Conservation (phyloP, 2,797 vertebrate genomes). For the Cryptoprocta ferox region DNA sequence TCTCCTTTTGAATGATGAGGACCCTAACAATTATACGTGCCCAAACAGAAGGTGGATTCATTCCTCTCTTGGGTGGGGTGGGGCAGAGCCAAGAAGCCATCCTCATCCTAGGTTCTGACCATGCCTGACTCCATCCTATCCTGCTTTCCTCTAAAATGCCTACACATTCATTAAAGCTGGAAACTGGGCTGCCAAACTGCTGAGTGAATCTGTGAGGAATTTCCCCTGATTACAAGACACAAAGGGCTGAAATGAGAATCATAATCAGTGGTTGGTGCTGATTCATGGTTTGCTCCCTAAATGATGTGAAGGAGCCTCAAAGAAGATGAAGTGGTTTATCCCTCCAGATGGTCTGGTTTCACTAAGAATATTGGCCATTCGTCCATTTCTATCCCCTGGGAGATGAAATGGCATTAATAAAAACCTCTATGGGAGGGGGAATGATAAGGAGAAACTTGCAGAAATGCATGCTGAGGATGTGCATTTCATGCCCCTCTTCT, state of each 20-base stretch:
- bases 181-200: background rate
- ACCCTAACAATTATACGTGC: background rate
- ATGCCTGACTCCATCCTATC: background rate
- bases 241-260: background rate
- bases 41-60: background rate
- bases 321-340: background rate
- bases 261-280: background rate
- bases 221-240: constrained; percentile 15
- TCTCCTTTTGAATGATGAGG: background rate
- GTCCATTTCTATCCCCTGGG: constrained; percentile 14
- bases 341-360: background rate
- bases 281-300: constrained; percentile 24
- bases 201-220: background rate
- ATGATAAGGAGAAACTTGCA: background rate
- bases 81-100: background rate
- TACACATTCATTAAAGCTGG: background rate
- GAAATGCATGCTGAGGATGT: background rate
- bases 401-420: constrained; percentile 30
- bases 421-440: background rate
- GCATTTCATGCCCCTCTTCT: background rate
- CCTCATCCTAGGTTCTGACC: background rate
- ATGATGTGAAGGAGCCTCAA: background rate
- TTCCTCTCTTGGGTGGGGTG: background rate
- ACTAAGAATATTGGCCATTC: background rate
- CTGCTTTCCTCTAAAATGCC: background rate